These are phyloP conservation scores for Todiramphus chloris DNA, from an alignment of 2,113 vertebrate species.

Conservation along the genomic window DNA sequence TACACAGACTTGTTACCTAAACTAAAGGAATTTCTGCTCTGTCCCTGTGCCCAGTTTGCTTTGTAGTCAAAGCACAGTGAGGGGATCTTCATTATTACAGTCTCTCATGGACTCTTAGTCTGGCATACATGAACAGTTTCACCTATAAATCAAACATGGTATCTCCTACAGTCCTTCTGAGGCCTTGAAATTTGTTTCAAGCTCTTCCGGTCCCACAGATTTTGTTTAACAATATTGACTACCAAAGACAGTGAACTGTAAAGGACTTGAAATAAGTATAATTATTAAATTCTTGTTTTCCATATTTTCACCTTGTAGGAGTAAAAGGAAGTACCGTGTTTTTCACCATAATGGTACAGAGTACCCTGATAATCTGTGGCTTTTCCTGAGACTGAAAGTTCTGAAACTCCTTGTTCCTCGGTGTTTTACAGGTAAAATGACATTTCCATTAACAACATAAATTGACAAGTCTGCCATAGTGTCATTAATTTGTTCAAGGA, in stretches of 20 bases:
- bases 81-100: neutral
- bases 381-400: neutral
- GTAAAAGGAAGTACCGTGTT: neutral
- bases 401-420: neutral
- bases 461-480: neutral
- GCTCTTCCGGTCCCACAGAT: neutral
- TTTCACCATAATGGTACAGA: neutral
- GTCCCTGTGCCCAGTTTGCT: neutral
- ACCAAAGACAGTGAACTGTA: neutral
- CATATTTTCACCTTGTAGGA: neutral
- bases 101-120: neutral
- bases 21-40: neutral
- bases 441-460: neutral
- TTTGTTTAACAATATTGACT: neutral
- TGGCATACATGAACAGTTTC: neutral
- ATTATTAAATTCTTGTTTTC: neutral
- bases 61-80: neutral
- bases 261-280: neutral
- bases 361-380: neutral
- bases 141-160: neutral
- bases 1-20: neutral
- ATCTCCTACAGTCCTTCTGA: neutral
- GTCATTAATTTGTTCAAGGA: neutral
- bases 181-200: neutral
- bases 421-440: neutral